Conservation (phyloP, 1,140 invertebrate species). For the Hypsibius dujardini region DNA sequence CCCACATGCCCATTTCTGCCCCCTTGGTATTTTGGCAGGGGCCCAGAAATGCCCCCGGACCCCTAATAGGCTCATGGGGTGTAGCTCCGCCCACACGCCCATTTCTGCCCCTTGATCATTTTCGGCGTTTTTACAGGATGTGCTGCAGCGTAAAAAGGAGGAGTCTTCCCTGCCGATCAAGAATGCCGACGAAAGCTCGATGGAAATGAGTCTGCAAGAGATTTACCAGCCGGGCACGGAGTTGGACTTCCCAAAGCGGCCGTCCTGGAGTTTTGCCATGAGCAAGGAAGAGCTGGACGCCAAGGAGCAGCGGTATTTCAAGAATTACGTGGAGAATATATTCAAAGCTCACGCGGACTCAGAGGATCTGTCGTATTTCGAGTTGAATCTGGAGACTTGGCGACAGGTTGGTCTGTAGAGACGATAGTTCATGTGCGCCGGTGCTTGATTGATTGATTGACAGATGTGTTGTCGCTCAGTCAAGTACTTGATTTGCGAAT, state of each 20-base stretch:
- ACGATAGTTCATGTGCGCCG: neutral
- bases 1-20: too few species aligned
- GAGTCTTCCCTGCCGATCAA: conserved; percentile 27
- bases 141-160: conserved; percentile 31
- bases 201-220: conserved; percentile 32
- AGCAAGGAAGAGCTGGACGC: conserved; percentile 31
- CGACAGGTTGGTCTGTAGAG: conserved; percentile 42
- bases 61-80: too few species aligned
- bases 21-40: too few species aligned
- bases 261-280: conserved; percentile 33
- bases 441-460: too few species aligned
- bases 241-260: conserved; percentile 36
- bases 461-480: too few species aligned
- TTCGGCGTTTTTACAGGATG: conserved; percentile 25
- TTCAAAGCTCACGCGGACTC: conserved; percentile 33
- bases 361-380: conserved; percentile 51
- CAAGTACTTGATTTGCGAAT: too few species aligned
- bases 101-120: too few species aligned
- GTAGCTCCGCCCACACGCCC: too few species aligned
- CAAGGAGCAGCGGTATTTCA: conserved; percentile 31
- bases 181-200: conserved; percentile 25
- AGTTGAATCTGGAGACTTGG: conserved; percentile 82
- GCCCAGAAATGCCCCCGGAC: too few species aligned
- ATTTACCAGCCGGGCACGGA: conserved; percentile 29
- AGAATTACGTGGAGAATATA: conserved; percentile 44